phyloP scores from a whole-genome alignment of 2,888 invertebrate species.

The Zhengitettix transpicula region DNA sequence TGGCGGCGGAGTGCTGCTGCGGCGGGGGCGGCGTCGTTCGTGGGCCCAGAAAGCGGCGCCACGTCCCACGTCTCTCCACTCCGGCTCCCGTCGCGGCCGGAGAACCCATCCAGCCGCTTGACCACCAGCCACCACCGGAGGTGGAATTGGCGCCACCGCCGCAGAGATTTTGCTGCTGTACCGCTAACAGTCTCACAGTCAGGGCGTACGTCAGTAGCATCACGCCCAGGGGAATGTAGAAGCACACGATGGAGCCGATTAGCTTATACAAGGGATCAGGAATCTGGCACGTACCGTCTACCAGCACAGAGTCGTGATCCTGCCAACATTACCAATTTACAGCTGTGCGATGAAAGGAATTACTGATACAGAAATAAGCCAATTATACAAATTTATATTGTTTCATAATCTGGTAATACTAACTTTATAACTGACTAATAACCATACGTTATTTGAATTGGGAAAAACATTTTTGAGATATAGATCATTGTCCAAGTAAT shows the following conservation, averaged over 20 bases:
- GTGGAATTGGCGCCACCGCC: conserved; percentile 17
- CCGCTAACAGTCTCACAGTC: conserved; percentile 72
- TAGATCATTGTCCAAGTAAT: too few species aligned
- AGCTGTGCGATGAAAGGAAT: too few species aligned
- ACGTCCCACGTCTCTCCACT: conserved; percentile 55
- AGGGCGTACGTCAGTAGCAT: conserved; percentile 91
- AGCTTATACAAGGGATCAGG: conserved; percentile 79
- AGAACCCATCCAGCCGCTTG: conserved; percentile 54
- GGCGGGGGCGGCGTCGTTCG: not conserved
- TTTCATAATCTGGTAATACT: too few species aligned
- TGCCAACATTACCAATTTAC: conserved; percentile 22
- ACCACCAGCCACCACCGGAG: conserved; percentile 34
- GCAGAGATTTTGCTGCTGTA: conserved; percentile 60
- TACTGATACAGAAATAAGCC: too few species aligned
- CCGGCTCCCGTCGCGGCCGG: conserved; percentile 11
- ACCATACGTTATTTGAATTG: too few species aligned
- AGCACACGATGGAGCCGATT: conserved; percentile 86
- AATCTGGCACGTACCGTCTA: conserved; percentile 70
- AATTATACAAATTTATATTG: too few species aligned
- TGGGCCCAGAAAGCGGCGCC: conserved; percentile 43
- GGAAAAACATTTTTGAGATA: too few species aligned
- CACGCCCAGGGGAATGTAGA: conserved; percentile 87
- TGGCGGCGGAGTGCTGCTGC: not conserved
- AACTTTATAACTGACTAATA: too few species aligned
- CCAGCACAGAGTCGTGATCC: conserved; percentile 69